These are phyloP conservation scores for Syngnathus rostellatus DNA, from an alignment of 2,797 vertebrate genomes.

Conservation along the genomic window DNA sequence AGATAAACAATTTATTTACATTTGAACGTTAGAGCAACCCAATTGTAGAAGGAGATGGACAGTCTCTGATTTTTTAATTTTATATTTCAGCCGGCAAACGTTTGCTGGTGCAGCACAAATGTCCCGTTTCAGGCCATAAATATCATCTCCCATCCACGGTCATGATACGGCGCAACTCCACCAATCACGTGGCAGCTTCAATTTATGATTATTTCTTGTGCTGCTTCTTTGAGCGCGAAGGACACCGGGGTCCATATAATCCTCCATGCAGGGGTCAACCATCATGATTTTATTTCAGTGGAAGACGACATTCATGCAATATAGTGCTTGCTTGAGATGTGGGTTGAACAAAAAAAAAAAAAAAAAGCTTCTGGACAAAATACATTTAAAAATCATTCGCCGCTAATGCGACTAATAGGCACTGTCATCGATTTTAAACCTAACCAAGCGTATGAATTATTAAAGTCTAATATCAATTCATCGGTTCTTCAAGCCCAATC, in stretches of 20 bases:
- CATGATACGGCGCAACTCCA: slow-evolving; percentile 22
- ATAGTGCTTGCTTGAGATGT: not conserved
- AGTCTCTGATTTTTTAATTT: slow-evolving; percentile 28
- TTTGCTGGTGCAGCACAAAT: slow-evolving; percentile 46
- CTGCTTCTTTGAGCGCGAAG: slow-evolving; percentile 48
- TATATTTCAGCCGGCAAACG: slow-evolving; percentile 19
- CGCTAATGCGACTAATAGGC: not conserved
- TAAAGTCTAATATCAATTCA: slow-evolving; percentile 10
- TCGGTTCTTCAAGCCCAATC: slow-evolving; percentile 16
- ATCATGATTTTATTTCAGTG: slow-evolving; percentile 6
- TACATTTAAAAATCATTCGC: not conserved
- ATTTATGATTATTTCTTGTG: slow-evolving; percentile 39
- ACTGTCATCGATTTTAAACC: not conserved
- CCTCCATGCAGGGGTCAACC: slow-evolving; percentile 24
- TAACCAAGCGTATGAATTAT: not conserved
- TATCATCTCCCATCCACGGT: slow-evolving; percentile 36
- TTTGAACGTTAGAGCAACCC: slow-evolving; percentile 19
- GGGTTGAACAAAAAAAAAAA: not conserved
- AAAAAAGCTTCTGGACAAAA: not conserved
- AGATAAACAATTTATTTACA: slow-evolving; percentile 20
- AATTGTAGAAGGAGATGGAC: too few relatives aligned
- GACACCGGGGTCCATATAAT: slow-evolving; percentile 38
- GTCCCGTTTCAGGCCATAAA: slow-evolving; percentile 41
- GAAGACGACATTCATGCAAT: not conserved
- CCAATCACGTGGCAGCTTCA: slow-evolving; percentile 20